Evolutionary conservation across 2,888 invertebrate genomes (phyloP), one percentile per base, ranked within the genome.

Genomic region (Chironomus tentans): DNA sequence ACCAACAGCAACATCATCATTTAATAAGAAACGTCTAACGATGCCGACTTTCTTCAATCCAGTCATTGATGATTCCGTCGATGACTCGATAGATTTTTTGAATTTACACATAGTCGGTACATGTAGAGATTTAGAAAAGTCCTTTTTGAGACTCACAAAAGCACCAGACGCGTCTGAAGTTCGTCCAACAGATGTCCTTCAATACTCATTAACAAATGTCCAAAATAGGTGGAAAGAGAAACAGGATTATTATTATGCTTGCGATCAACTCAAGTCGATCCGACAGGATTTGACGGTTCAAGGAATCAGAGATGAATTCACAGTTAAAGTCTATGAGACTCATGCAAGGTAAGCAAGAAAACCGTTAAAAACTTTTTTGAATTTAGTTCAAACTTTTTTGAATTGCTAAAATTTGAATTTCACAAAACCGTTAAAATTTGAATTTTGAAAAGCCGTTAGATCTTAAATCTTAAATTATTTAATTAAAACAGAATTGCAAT

Each of bases 231-330:
- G 98, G 97, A 88, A 91, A 78, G 87, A 89, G 77, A 94, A 92
- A 81, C 92, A 92, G 82, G 97, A 99, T 85, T 99, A 99, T 85
- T 91, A 90, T 85, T 98, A 97, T 87, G 93, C 95, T 77, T 98
- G 98, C 86, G 98, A 98, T 87, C 99, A 99, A 85, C 87, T 99
- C 77, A 98, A 99, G 85, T 97, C 98, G 7, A 98, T 99, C 79
- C 87, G 99, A 80, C 99, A 99, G 86, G 99, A 99, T 88, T 88
- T 99, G 80, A 99, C 98, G 78, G 98, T 97, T 84, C 99, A 99
- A 89, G 96, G 98, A 80, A 89, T 99, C 79, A 87, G 98, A 79
- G 94, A 97, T 85, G 88, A 88, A 78, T 97, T 99, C 82, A 97
- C 98, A 76, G 92, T 99, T n/a, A 89, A 93, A 82, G 99, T 99